A percentile compares a stretch with the other conserved stretches of the same genome.
Conservation (phyloP, 2,888 invertebrate species). For the Athetis lepigone region DNA sequence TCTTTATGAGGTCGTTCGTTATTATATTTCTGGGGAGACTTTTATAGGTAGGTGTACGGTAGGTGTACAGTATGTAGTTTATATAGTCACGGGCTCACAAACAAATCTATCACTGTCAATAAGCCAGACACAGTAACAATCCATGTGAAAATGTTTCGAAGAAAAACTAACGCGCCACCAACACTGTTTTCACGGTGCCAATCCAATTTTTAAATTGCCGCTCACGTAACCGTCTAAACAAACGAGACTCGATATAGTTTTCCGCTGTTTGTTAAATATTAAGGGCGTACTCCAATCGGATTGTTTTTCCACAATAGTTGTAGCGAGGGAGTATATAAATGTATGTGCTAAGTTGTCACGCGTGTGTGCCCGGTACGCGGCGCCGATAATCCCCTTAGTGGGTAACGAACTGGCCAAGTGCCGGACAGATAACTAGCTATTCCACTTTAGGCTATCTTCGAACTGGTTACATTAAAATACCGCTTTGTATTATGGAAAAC, state of each 20-base stretch:
- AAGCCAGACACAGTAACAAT: not conserved
- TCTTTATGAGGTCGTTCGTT: not conserved
- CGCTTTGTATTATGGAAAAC: slow-evolving; percentile 31
- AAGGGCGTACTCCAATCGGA: slow-evolving; percentile 27
- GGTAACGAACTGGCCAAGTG: slow-evolving; percentile 81
- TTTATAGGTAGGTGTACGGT: not conserved
- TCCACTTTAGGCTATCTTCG: slow-evolving; percentile 73
- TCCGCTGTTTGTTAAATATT: slow-evolving; percentile 47
- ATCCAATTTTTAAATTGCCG: slow-evolving; percentile 38
- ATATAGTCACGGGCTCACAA: not conserved
- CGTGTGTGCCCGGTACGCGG: slow-evolving; percentile 56
- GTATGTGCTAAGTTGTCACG: slow-evolving; percentile 65
- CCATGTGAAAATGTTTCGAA: not conserved
- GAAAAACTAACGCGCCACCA: not conserved
- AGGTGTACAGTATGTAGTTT: no score
- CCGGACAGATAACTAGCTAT: slow-evolving; percentile 76
- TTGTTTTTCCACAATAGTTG: slow-evolving; percentile 43
- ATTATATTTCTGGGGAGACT: not conserved
- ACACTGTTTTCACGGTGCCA: slow-evolving; percentile 2
- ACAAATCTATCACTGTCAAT: not conserved
- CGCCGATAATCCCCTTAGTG: slow-evolving; percentile 83
- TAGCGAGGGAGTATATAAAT: slow-evolving; percentile 52
- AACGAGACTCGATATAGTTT: slow-evolving; percentile 43
- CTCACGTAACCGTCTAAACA: slow-evolving; percentile 36
- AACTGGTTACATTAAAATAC: slow-evolving; percentile 50